Conservation (phyloP, 2,888 invertebrate species). For the Brachyopa scutellaris region DNA sequence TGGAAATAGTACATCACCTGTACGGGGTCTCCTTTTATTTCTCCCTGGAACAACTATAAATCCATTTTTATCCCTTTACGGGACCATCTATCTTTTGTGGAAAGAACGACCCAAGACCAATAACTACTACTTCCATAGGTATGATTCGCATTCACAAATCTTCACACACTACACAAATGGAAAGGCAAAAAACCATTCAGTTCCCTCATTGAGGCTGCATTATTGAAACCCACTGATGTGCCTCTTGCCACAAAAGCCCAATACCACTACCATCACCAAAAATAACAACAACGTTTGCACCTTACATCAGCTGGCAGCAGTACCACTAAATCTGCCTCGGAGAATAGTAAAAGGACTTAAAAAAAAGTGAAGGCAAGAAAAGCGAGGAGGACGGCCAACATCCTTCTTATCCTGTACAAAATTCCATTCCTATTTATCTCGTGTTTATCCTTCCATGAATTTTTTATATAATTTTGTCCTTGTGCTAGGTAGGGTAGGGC, state of each 20-base stretch:
- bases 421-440: slow-evolving; percentile 69
- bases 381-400: slow-evolving; percentile 60
- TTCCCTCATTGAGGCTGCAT: slow-evolving; percentile 67
- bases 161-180: slow-evolving; percentile 63
- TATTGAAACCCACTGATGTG: slow-evolving; percentile 69
- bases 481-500: slow-evolving; percentile 29
- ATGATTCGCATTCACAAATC: slow-evolving; percentile 71
- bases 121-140: slow-evolving; percentile 67
- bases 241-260: slow-evolving; percentile 25
- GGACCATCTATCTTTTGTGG: slow-evolving; percentile 63
- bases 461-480: slow-evolving; percentile 68
- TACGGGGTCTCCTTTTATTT: slow-evolving; percentile 55
- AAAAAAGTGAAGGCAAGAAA: slow-evolving; percentile 31
- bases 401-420: slow-evolving; percentile 53
- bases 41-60: slow-evolving; percentile 70
- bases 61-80: slow-evolving; percentile 72
- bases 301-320: slow-evolving; percentile 55
- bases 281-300: slow-evolving; percentile 49
- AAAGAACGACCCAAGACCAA: slow-evolving; percentile 54
- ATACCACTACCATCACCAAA: slow-evolving; percentile 10
- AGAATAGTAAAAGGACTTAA: slow-evolving; percentile 2
- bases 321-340: slow-evolving; percentile 56
- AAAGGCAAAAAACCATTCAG: slow-evolving; percentile 50
- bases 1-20: slow-evolving; percentile 72
- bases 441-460: slow-evolving; percentile 71